These are phyloP conservation scores for Netelia inedita DNA, from an alignment of 2,888 invertebrate genomes.

Conservation along the genomic window DNA sequence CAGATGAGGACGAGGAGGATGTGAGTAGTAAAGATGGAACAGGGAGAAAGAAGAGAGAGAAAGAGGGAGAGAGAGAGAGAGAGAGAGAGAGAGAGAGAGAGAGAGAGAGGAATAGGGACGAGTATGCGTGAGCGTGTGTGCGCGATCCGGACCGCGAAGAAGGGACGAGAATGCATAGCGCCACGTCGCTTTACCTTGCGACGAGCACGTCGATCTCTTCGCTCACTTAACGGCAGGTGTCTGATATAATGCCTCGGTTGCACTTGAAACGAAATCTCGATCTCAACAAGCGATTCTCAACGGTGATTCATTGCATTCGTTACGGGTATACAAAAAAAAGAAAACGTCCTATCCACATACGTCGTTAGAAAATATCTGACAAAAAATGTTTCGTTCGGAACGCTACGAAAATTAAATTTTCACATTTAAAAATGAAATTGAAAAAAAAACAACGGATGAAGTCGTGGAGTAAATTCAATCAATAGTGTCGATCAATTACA, in stretches of 20 bases:
- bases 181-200: conserved; percentile 50
- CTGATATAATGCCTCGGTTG: conserved; percentile 55
- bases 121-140: conserved; percentile 8
- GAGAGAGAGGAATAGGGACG: conserved; percentile 3
- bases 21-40: conserved; percentile 15
- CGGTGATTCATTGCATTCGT: background rate
- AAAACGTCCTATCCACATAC: too few relatives aligned
- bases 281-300: conserved; percentile 10
- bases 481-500: too few relatives aligned
- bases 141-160: conserved; percentile 32
- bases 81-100: conserved; percentile 24
- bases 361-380: too few relatives aligned
- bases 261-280: conserved; percentile 43
- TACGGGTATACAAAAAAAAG: too few relatives aligned
- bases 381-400: too few relatives aligned
- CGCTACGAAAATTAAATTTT: too few relatives aligned
- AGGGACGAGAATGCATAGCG: conserved; percentile 40
- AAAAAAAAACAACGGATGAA: too few relatives aligned
- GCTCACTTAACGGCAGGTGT: conserved; percentile 64
- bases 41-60: background rate
- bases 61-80: background rate
- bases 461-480: too few relatives aligned
- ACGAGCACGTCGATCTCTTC: conserved; percentile 27
- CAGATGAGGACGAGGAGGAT: conserved; percentile 23
- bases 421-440: too few relatives aligned